These are phyloP conservation scores for Chiloscyllium plagiosum DNA, from an alignment of 2,113 vertebrate genomes.

Conservation along the genomic window DNA sequence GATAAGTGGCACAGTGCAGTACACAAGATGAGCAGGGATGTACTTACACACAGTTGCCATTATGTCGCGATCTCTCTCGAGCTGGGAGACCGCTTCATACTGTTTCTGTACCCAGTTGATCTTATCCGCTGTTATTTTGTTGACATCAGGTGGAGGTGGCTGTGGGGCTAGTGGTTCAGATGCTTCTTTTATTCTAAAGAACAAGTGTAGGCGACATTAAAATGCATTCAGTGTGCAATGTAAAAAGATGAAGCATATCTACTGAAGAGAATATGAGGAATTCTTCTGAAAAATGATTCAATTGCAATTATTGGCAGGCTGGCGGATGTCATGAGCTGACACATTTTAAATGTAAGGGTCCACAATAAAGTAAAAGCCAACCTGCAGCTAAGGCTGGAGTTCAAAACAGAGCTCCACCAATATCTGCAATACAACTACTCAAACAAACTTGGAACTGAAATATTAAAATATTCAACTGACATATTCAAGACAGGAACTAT, in stretches of 20 bases:
- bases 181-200: slow-evolving; percentile 11
- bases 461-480: background rate
- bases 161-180: slow-evolving; percentile 2
- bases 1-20: background rate
- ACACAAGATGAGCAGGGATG: background rate
- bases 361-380: background rate
- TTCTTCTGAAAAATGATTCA: background rate
- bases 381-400: background rate
- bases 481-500: background rate
- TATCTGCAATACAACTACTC: background rate
- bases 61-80: slow-evolving; percentile 10
- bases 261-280: background rate
- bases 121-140: background rate
- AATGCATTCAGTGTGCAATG: background rate
- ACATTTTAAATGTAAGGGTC: background rate
- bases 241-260: background rate
- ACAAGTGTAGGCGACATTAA: background rate
- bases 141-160: background rate
- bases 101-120: slow-evolving; percentile 28
- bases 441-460: background rate
- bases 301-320: background rate
- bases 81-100: background rate
- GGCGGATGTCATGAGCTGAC: background rate
- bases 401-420: background rate
- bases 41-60: slow-evolving; percentile 21